Evolutionary conservation across 1,140 invertebrate genomes (phyloP).

Genomic region (Heliothis subflexa): DNA sequence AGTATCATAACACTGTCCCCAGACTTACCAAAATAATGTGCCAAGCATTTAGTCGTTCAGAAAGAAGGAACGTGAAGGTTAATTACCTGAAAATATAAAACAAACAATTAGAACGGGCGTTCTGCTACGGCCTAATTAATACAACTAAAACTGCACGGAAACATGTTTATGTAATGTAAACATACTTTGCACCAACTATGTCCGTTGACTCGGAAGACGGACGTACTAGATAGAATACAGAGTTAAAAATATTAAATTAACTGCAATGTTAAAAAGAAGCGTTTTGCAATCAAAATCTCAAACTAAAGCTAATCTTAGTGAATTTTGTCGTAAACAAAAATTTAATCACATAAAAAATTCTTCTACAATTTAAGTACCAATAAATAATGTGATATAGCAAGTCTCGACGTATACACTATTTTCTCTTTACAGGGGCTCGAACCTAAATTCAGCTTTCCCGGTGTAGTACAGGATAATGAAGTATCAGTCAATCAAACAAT

Average conservation of each 20-base stretch:
- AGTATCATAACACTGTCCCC: constrained; percentile 71
- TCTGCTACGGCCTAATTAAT: constrained; percentile 20
- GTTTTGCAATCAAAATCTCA: not conserved
- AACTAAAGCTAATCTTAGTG: constrained; percentile 4
- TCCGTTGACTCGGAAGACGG: constrained; percentile 5
- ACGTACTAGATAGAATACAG: not conserved
- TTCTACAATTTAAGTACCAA: constrained; percentile 20
- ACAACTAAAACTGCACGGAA: constrained; percentile 24
- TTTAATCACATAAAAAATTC: not conserved
- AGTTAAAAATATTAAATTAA: not conserved
- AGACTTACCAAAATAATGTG: constrained; percentile 78
- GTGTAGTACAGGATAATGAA: not conserved
- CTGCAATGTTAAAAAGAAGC: not conserved
- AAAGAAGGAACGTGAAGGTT: constrained; percentile 80
- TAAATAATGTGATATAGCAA: constrained; percentile 13
- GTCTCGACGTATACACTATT: constrained; percentile 16
- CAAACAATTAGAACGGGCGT: constrained; percentile 66
- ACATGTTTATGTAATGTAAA: constrained; percentile 37
- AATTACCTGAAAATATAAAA: constrained; percentile 84
- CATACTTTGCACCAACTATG: constrained; percentile 29
- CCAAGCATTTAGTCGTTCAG: constrained; percentile 76
- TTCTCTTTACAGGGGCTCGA: constrained; percentile 10
- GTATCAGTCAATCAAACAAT: not conserved
- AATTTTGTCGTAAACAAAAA: constrained; percentile 2
- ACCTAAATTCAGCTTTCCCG: not conserved